phyloP scores from a whole-genome alignment of 2,888 invertebrate genomes.

The Agrenia bidenticulata region DNA sequence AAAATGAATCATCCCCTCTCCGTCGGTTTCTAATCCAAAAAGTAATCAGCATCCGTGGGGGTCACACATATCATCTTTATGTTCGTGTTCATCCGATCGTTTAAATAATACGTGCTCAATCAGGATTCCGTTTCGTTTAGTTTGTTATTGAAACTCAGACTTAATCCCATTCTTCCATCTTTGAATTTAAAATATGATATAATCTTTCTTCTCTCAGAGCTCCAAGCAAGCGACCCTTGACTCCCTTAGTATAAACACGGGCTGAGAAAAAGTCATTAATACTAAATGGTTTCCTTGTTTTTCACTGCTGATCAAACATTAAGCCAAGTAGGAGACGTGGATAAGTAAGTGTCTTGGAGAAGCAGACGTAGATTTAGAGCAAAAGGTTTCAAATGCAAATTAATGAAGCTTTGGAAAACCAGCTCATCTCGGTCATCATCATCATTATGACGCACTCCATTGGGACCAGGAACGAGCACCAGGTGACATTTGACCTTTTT shows the following conservation, averaged over 20 bases:
- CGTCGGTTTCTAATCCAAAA: constrained; percentile 29
- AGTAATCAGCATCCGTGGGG: constrained; percentile 38
- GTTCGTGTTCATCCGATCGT: constrained; percentile 32
- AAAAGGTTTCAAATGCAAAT: not conserved
- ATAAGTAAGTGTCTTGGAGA: too few relatives aligned
- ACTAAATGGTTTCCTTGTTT: too few relatives aligned
- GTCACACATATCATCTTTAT: constrained; percentile 36
- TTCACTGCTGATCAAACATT: too few relatives aligned
- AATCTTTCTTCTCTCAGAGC: not conserved
- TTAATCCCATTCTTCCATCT: not conserved
- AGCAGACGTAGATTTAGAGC: not conserved
- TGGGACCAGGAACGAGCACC: not conserved
- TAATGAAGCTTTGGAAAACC: not conserved
- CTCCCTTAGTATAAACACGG: too few relatives aligned
- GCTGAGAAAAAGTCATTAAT: too few relatives aligned
- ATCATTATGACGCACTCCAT: not conserved
- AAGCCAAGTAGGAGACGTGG: too few relatives aligned
- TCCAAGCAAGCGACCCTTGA: not conserved
- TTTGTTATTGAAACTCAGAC: not conserved
- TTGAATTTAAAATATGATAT: too few relatives aligned
- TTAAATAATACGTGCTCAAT: constrained; percentile 35
- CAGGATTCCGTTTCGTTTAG: constrained; percentile 5
- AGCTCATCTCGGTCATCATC: not conserved
- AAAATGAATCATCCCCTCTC: constrained; percentile 15
- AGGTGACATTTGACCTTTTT: constrained; percentile 3